Base-by-base conservation (phyloP, 2,888 invertebrate genomes). In the Drosophila greeni region DNA sequence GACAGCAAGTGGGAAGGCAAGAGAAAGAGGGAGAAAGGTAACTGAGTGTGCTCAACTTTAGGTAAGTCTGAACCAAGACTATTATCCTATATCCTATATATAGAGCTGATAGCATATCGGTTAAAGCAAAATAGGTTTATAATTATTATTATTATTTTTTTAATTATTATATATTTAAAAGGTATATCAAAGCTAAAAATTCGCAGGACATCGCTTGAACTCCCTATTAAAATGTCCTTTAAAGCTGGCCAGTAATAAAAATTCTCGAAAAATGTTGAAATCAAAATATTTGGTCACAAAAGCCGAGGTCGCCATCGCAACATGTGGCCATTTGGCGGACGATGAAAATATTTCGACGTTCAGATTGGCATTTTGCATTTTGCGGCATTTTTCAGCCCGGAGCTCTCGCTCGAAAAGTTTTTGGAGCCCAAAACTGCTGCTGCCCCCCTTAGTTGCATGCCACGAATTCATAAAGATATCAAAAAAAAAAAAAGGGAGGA, bases 261-360 rank as follows among this genome's bases (percentile, higher is more conserved):
- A 24, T 3, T 4, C 18, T 12, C 20, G 26, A 64, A 65, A 65
- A 65, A 53, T 65, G 45, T 47, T 23, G 23, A 65, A 65, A 65
- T 65, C 64, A 53, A 65, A 65, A 65, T 65, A 65, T 65, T 65
- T 65, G 36, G 47, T 66, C 34, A 47, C 34, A 62, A 62, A 24
- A 62, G 64, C 40, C 54, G 37, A 29, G 39, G 18, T 4, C 31
- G 26, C 26, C 18, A 26, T 43, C 45, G 45, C 45, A 29, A 29
- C 29, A 45, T 45, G 45, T 20, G 45, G 45, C 45, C 45, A 20
- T 14, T 26, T 29, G 45, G 45, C 14, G 12, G 45, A 20, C 31
- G 33, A 34, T 29, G 62, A 39, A 64, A 64, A 64, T 64, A 47
- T 64, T 45, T 64, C 37, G 29, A n/a, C 29, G 45, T 39, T 39